Conservation (phyloP, 2,888 invertebrate genomes). For the Cerastis leucographa region DNA sequence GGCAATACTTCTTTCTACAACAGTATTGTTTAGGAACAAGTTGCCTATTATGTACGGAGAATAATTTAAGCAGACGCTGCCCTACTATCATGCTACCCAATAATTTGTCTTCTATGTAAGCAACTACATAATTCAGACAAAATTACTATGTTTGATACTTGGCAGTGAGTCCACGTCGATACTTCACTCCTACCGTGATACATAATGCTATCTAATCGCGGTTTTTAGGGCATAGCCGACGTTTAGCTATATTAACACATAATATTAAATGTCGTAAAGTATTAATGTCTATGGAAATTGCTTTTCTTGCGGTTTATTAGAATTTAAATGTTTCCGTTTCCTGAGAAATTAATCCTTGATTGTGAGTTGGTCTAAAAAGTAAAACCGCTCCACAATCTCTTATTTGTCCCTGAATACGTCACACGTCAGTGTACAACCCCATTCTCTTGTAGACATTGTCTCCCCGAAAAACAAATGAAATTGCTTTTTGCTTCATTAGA, state of each 20-base stretch:
- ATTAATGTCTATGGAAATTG: conserved; percentile 27
- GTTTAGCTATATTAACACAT: conserved; percentile 31
- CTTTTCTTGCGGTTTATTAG: conserved; percentile 20
- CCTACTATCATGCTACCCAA: background rate
- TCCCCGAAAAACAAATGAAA: background rate
- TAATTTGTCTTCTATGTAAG: conserved; percentile 18
- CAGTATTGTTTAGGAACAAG: background rate
- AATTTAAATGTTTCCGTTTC: conserved; percentile 14
- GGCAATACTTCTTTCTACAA: background rate
- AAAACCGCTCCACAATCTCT: background rate
- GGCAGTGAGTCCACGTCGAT: conserved; percentile 42
- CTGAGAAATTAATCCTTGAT: background rate
- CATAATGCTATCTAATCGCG: conserved; percentile 23
- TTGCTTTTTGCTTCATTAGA: background rate
- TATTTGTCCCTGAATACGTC: background rate
- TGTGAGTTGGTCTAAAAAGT: background rate
- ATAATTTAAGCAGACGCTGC: conserved; percentile 1
- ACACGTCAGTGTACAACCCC: background rate
- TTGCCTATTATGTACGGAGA: background rate
- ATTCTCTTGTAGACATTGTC: background rate
- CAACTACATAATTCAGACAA: conserved; percentile 18
- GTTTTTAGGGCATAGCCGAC: conserved; percentile 23
- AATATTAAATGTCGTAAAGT: conserved; percentile 24
- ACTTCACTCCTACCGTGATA: conserved; percentile 14
- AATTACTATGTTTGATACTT: conserved; percentile 32